Evolutionary conservation across 92 coral and sea anemone genomes (phyloP).

Genomic region (Phymanthus crucifer): DNA sequence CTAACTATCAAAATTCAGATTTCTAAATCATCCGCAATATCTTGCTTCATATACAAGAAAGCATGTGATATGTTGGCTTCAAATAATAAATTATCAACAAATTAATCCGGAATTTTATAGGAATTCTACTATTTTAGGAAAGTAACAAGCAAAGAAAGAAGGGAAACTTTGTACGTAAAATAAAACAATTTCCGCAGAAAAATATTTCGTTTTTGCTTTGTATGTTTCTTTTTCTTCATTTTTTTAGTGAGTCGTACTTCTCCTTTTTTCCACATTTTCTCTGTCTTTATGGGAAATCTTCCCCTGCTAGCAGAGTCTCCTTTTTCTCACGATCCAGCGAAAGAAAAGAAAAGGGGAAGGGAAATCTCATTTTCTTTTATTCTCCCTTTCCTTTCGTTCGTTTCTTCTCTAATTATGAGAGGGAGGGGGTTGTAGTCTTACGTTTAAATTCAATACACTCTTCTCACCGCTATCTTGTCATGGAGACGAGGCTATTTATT

Average conservation of each 20-base stretch:
- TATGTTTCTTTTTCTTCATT: background rate
- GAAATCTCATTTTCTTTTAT: too few species aligned
- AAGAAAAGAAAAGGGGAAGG: too few species aligned
- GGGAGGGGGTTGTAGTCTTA: too few species aligned
- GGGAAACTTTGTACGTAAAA: background rate
- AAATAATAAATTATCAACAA: background rate
- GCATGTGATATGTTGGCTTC: background rate
- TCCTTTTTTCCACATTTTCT: background rate
- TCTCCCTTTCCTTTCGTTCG: too few species aligned
- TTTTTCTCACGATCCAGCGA: too few species aligned
- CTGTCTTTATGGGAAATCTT: too few species aligned
- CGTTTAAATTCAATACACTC: too few species aligned
- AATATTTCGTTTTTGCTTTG: background rate
- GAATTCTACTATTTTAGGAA: background rate
- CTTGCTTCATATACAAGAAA: background rate
- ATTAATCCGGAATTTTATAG: background rate
- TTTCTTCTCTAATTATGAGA: too few species aligned
- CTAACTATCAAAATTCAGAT: too few species aligned
- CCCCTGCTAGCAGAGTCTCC: too few species aligned
- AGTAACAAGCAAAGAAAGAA: background rate
- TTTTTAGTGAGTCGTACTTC: background rate
- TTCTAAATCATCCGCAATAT: background rate
- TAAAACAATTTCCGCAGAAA: background rate
- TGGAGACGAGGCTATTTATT: too few species aligned
- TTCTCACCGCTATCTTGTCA: too few species aligned